Evolutionary conservation across 1,140 invertebrate genomes (phyloP), one percentile per base, ranked within the genome.

Genomic region (Drosophila truncata): DNA sequence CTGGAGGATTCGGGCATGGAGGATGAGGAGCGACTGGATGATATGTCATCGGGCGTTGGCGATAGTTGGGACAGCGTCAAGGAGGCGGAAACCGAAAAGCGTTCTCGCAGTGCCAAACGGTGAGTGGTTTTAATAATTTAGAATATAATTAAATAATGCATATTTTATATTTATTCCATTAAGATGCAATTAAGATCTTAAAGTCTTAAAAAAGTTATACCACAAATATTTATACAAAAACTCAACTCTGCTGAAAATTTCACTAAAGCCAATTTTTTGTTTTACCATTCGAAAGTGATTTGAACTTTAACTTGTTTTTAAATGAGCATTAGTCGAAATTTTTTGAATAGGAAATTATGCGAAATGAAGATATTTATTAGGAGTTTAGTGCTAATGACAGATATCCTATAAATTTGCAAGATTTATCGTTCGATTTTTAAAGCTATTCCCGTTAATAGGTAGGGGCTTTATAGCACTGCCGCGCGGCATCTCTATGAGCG

Each of bases 61-160:
- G 92, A 93, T 54, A 93, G 92, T n/a, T 93, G 92, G 92, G 92
- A 93, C 39, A 93, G 92, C 59, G 92, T 92, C 60, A 93, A 93
- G 84, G 92, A 93, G 67, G 90, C 86, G 9, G 88, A 93, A 78
- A 90, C 80, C 63, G 83, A 92, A 44, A 91, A 91, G 20, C 86
- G 86, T 31, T 72, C 79, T 46, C 91, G 91, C 67, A 92, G 67
- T 64, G 78, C 82, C 39, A 92, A 92, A 67, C 91, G 91, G 91
- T 92, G 74, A 92, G 91, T 90, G 37, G 37, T 54, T 11, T 18
- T 10, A 4, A 37, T n/a, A 25, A n/a, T 9, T 23, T 2, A n/a
- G n/a, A n/a, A n/a, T n/a, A n/a, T n/a, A n/a, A n/a, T n/a, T n/a
- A n/a, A n/a, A n/a, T n/a, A n/a, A n/a, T n/a, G n/a, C n/a, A n/a